A percentile compares a stretch with the other conserved stretches of the same genome.
Evolutionary conservation across 2,797 vertebrate species (phyloP).

Genomic region (Oreochromis mossambicus): DNA sequence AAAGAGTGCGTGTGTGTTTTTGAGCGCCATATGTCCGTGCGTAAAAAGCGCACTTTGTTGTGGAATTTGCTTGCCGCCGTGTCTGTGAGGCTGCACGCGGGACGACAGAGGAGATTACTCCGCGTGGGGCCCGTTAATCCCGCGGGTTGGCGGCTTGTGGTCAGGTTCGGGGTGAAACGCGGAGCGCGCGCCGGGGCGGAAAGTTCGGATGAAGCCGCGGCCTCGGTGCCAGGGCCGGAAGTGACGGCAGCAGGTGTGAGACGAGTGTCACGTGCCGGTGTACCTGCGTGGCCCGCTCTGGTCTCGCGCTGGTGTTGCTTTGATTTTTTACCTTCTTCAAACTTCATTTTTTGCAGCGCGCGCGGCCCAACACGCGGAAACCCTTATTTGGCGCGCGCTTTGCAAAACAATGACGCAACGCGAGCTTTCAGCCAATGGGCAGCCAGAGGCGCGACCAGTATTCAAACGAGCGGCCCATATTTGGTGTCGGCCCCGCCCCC

Average conservation of each 20-base stretch:
- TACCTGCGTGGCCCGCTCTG: neutral
- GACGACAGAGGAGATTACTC: constrained; percentile 41
- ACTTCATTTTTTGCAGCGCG: neutral
- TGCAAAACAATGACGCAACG: constrained; percentile 58
- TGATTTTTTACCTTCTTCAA: neutral
- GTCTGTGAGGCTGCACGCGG: constrained; percentile 23
- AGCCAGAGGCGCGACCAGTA: constrained; percentile 25
- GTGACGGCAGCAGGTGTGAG: neutral
- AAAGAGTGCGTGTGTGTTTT: neutral
- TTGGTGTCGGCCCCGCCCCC: constrained; percentile 61
- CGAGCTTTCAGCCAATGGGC: constrained; percentile 52
- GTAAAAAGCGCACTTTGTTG: constrained; percentile 34
- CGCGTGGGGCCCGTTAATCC: constrained; percentile 32
- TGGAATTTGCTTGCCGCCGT: constrained; percentile 7
- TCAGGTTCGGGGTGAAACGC: neutral
- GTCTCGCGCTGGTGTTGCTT: neutral
- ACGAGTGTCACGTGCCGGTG: neutral
- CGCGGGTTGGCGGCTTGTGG: neutral
- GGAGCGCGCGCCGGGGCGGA: neutral
- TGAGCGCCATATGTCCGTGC: constrained; percentile 24
- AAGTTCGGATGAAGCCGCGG: neutral
- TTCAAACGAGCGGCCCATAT: constrained; percentile 63
- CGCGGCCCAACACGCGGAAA: constrained; percentile 40
- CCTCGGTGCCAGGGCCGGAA: neutral
- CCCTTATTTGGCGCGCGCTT: constrained; percentile 35